Base-by-base conservation (phyloP, 2,113 vertebrate genomes). In the Heptranchias perlo region DNA sequence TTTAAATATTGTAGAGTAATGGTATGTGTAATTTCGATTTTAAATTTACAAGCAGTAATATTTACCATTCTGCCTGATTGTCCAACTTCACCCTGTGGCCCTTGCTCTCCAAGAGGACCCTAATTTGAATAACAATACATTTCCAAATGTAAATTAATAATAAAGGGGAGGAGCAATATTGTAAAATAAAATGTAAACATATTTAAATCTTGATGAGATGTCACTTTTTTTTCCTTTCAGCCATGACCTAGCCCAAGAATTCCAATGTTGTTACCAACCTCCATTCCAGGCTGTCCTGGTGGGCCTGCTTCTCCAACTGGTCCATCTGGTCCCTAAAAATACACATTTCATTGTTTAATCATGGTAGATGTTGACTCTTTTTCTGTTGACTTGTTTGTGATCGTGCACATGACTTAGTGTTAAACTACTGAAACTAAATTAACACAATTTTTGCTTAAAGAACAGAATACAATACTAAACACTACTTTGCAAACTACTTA, bases 271-370 rank as follows among this genome's bases (percentile, higher is more conserved):
- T 82, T 47, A 44, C 76, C 96, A 28, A 99, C 98, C 97, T 98
- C 97, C 0, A 97, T 47, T 31, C 98, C 98, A 0, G 97, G 97
- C 39, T 98, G 96, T 87, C 97, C 98, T 0, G 96, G 35, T 39
- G 97, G 97, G 96, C 98, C 98, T 82, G 96, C 97, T 96, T 98
- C 96, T 0, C 98, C 98, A 0, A 96, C 96, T 7, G 97, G 96
- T 61, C 98, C 98, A 0, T 98, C 97, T 23, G 97, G 96, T 3
- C 98, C 98, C 98, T 99, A 97, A 2, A 97, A 14, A 96, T 95
- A 21, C n/a, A 94, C 95, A 16, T 52, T 67, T 28, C 31, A 35
- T 95, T 49, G 49, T 47, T 94, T 62, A 93, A 62, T 61, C 18
- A 6, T n/a, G n/a, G 23, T 4, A 61, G 64, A 67, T 67, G 16